Percentiles rank a stretch among this genome's conserved stretches.
phyloP scores from a whole-genome alignment of 2,113 vertebrate species.

The Eolophus roseicapilla region DNA sequence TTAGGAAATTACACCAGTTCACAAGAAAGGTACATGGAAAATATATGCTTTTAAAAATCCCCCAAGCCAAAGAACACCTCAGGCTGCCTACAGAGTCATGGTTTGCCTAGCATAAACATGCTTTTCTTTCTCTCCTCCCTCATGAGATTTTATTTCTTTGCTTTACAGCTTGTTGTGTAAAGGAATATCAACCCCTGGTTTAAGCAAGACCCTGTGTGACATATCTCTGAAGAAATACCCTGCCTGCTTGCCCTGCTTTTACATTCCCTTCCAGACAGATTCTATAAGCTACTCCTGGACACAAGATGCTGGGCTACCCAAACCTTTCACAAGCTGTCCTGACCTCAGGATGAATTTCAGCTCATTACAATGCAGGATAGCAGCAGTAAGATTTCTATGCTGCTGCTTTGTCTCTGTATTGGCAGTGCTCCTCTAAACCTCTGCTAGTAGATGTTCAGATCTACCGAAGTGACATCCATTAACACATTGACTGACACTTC shows the following conservation, averaged over 20 bases:
- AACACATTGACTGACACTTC: background rate
- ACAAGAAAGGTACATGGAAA: background rate
- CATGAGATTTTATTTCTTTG: background rate
- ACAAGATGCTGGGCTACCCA: background rate
- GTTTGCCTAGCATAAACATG: background rate
- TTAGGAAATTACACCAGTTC: background rate
- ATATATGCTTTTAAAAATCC: background rate
- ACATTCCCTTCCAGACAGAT: background rate
- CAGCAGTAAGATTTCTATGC: background rate
- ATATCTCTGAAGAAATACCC: background rate
- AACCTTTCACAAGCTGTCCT: background rate
- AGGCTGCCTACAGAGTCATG: rapidly evolving
- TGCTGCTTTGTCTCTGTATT: background rate
- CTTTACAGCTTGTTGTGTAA: background rate
- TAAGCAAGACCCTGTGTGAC: background rate
- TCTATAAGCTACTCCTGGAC: background rate
- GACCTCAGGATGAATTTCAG: background rate
- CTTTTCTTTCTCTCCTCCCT: background rate
- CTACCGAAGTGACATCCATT: background rate
- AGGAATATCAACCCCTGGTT: background rate
- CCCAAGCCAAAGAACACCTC: background rate
- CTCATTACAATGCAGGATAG: background rate
- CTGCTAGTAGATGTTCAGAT: background rate
- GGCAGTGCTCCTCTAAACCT: background rate
- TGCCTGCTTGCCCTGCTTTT: background rate